phyloP scores from a whole-genome alignment of 2,888 invertebrate species.

The Lymantria dispar region DNA sequence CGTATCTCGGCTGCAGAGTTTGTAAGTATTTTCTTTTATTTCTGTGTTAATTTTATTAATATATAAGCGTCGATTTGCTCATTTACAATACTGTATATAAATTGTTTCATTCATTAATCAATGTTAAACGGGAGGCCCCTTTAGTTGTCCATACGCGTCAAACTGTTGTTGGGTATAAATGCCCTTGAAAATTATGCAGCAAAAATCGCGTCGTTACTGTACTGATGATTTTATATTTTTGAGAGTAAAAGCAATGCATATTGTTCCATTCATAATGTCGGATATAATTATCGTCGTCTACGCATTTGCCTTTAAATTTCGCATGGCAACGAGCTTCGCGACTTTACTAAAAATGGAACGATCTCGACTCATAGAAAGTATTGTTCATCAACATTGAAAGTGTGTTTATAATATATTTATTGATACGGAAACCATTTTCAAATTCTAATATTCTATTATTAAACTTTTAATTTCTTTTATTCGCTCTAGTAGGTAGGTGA shows the following conservation, averaged over 20 bases:
- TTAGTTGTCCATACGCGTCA: constrained; percentile 49
- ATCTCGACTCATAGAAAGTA: constrained; percentile 70
- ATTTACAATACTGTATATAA: constrained; percentile 46
- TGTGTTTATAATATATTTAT: constrained; percentile 49
- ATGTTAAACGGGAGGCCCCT: constrained; percentile 44
- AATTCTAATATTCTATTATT: constrained; percentile 22
- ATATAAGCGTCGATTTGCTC: constrained; percentile 44
- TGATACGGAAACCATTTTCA: constrained; percentile 37
- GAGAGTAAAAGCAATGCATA: constrained; percentile 46
- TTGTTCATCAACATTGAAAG: constrained; percentile 59
- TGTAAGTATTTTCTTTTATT: constrained; percentile 81
- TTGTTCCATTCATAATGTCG: constrained; percentile 48
- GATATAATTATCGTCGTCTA: constrained; percentile 36
- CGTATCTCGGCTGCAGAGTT: constrained; percentile 78
- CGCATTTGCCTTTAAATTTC: constrained; percentile 41
- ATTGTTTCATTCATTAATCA: constrained; percentile 74
- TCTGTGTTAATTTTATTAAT: constrained; percentile 64
- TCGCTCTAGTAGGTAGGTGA: constrained; percentile 7
- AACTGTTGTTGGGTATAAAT: constrained; percentile 48
- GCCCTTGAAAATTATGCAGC: constrained; percentile 83
- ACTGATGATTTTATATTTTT: constrained; percentile 46
- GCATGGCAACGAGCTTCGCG: constrained; percentile 62
- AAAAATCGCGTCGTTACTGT: constrained; percentile 66
- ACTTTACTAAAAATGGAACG: constrained; percentile 73
- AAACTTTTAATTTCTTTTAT: constrained; percentile 25